Percentiles rank a stretch among this genome's conserved stretches.
These are phyloP conservation scores for Platalea minor DNA, from an alignment of 2,797 vertebrate species.

Conservation along the genomic window DNA sequence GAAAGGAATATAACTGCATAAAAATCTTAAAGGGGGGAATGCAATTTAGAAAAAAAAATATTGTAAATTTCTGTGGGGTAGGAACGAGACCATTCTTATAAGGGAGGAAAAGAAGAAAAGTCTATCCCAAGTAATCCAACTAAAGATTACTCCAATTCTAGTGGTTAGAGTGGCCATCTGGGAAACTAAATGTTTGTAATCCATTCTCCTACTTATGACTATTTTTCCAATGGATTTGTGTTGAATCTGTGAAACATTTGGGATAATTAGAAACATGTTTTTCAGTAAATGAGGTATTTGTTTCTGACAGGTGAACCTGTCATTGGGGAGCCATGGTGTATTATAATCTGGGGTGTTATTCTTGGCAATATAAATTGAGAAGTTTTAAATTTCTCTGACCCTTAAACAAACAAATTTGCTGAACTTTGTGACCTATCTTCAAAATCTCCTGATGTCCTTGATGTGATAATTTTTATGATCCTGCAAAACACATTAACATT, in stretches of 20 bases:
- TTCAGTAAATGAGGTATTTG: neutral
- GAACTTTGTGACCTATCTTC: neutral
- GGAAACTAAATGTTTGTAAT: neutral
- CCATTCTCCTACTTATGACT: neutral
- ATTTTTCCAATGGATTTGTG: neutral
- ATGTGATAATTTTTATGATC: neutral
- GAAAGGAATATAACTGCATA: neutral
- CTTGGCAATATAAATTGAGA: neutral
- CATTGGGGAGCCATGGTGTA: neutral
- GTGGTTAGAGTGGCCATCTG: neutral
- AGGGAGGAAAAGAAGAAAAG: neutral
- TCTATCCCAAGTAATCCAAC: neutral
- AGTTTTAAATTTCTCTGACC: neutral
- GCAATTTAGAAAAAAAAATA: neutral
- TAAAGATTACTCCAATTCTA: neutral
- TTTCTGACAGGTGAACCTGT: neutral
- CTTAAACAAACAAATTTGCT: neutral
- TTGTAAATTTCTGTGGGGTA: neutral
- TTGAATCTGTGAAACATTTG: neutral
- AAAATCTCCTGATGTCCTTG: neutral
- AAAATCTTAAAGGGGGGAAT: neutral
- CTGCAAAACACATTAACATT: neutral
- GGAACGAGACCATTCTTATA: neutral
- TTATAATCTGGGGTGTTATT: neutral
- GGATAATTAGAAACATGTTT: neutral